phyloP scores from a whole-genome alignment of 2,797 vertebrate species.

The Sphenopsis melanotis region DNA sequence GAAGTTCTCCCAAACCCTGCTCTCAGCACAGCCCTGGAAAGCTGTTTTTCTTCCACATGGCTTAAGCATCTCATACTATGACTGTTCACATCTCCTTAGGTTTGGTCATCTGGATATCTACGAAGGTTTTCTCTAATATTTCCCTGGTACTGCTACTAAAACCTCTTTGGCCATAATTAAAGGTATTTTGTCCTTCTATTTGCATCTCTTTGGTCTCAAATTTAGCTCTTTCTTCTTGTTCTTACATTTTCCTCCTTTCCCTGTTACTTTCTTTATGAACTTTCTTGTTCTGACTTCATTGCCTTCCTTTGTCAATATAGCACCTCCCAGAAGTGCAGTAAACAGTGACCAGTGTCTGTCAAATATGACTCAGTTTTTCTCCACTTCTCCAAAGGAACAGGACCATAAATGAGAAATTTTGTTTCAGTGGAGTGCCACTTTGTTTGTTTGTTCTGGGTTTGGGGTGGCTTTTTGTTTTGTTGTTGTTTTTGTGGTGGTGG shows the following conservation, averaged over 20 bases:
- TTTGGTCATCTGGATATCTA: neutral
- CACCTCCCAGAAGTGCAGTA: neutral
- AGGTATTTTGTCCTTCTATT: neutral
- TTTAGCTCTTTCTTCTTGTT: neutral
- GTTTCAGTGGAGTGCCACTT: neutral
- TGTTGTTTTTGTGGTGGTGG: no score
- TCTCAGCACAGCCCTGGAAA: neutral
- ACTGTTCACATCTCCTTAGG: neutral
- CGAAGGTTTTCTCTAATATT: neutral
- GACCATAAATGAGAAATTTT: neutral
- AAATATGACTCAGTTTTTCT: neutral
- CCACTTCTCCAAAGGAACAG: neutral
- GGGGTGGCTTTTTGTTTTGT: neutral
- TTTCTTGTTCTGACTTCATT: neutral
- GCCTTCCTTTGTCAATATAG: fast-evolving
- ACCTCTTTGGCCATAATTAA: neutral
- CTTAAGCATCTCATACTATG: neutral
- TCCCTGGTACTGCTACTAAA: neutral
- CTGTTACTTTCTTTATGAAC: neutral
- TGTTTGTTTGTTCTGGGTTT: neutral
- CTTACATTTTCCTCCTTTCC: neutral
- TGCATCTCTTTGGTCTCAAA: neutral
- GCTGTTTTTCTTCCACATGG: neutral
- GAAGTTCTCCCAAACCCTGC: neutral
- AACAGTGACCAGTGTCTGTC: neutral